Evolutionary conservation across 2,888 invertebrate species (phyloP).

Genomic region (Lathronympha strigana): DNA sequence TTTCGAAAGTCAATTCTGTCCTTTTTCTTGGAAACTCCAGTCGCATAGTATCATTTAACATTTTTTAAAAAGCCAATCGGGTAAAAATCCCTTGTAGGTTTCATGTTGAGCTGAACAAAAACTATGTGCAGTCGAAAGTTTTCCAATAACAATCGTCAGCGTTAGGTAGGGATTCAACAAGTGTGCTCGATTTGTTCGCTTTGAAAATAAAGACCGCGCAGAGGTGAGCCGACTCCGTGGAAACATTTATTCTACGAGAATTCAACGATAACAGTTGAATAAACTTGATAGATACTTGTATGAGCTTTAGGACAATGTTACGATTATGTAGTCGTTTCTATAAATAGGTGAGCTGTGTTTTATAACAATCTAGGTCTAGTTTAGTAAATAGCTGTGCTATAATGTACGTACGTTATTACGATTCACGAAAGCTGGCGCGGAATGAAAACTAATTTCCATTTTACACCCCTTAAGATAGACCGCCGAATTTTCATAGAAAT

Average conservation of each 20-base stretch:
- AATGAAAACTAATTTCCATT: no score
- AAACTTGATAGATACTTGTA: no score
- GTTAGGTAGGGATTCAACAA: constrained; percentile 29
- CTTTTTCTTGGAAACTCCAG: neutral
- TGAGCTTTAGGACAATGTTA: constrained; percentile 2
- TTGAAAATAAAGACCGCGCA: constrained; percentile 14
- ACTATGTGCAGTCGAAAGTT: constrained; percentile 36
- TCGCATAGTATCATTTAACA: constrained; percentile 7
- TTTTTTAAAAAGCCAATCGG: neutral
- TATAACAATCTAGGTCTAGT: neutral
- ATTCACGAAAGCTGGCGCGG: no score
- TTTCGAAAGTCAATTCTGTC: neutral
- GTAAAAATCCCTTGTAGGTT: neutral
- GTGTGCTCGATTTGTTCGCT: constrained; percentile 35
- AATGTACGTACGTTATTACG: no score
- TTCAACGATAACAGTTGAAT: constrained; percentile 8
- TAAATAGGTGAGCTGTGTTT: neutral
- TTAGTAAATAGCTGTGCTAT: no score
- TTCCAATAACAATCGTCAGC: constrained; percentile 32
- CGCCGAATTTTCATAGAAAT: no score
- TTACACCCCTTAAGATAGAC: no score
- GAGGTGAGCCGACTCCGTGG: constrained; percentile 10
- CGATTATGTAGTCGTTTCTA: neutral
- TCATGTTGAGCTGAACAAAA: constrained; percentile 10
- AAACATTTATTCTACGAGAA: constrained; percentile 12